A percentile compares a stretch with the other conserved stretches of the same genome.
Conservation (phyloP, 2,113 vertebrate species). For the Python bivittatus region DNA sequence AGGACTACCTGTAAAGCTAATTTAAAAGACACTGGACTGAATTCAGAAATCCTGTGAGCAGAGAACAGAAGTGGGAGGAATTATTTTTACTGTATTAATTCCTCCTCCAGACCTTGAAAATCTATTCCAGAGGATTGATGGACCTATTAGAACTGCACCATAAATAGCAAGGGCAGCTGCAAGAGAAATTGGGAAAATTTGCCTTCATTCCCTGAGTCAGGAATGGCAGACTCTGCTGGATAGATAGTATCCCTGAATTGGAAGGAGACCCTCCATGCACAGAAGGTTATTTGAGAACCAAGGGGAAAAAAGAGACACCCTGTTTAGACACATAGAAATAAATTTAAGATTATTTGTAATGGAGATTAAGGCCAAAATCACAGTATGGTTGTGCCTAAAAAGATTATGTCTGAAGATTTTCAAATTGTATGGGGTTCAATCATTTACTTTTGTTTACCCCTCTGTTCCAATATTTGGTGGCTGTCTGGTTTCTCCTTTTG, state of each 20-base stretch:
- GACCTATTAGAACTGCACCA: not conserved
- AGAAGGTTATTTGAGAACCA: not conserved
- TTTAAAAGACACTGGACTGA: not conserved
- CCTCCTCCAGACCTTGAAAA: not conserved
- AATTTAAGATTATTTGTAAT: not conserved
- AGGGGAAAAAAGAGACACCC: not conserved
- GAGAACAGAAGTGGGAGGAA: not conserved
- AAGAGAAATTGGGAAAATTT: not conserved
- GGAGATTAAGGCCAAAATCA: not conserved
- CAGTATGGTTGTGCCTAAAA: not conserved
- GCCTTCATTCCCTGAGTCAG: not conserved
- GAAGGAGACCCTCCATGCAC: not conserved
- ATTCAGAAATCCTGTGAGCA: not conserved
- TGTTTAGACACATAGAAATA: not conserved
- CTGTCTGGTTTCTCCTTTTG: not conserved
- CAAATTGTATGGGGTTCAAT: not conserved
- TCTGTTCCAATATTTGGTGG: not conserved
- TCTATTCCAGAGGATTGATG: not conserved
- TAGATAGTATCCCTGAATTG: not conserved
- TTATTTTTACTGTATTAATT: not conserved
- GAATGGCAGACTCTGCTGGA: not conserved
- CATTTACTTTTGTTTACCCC: not conserved
- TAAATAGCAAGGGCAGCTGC: not conserved
- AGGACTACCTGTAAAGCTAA: too few species aligned
- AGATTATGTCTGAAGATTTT: not conserved